Evolutionary conservation across 2,113 vertebrate genomes (phyloP).

Genomic region (Zingel zingel): DNA sequence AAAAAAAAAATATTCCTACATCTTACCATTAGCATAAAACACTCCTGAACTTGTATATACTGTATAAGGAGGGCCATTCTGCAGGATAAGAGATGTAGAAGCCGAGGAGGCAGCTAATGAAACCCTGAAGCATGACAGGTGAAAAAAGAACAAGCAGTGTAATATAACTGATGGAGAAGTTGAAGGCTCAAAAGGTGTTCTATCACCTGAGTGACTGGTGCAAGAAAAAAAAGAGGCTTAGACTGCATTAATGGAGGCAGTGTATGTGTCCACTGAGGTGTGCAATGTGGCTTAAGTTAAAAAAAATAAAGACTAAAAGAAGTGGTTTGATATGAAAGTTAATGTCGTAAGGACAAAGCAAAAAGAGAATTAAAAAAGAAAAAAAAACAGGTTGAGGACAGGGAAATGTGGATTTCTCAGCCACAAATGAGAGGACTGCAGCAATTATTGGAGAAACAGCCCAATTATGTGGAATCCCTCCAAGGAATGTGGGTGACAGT

Average conservation of each 20-base stretch:
- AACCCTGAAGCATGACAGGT: conserved; percentile 20
- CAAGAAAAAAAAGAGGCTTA: background rate
- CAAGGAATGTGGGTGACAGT: conserved; percentile 54
- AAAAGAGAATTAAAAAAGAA: background rate
- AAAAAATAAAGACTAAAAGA: background rate
- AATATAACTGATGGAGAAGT: conserved; percentile 36
- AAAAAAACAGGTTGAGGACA: conserved; percentile 46
- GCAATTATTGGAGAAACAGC: conserved; percentile 68
- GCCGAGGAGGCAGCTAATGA: background rate
- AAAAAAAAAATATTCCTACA: background rate
- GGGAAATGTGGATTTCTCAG: conserved; percentile 49
- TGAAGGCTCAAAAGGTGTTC: conserved; percentile 37
- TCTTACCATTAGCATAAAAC: background rate
- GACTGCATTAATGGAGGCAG: conserved; percentile 22
- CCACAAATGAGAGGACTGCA: conserved; percentile 54
- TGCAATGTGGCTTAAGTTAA: conserved; percentile 15
- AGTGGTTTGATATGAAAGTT: conserved; percentile 28
- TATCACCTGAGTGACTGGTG: conserved; percentile 9
- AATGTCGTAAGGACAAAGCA: conserved; percentile 41
- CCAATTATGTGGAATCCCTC: conserved; percentile 66
- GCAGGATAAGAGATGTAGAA: background rate
- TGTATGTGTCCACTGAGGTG: conserved; percentile 28
- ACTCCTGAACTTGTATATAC: background rate
- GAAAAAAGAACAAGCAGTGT: conserved; percentile 10
- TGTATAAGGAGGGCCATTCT: background rate